Percentiles rank a stretch among this genome's conserved stretches.
phyloP scores from a whole-genome alignment of 1,140 invertebrate species.

The Trichogramma pretiosum region DNA sequence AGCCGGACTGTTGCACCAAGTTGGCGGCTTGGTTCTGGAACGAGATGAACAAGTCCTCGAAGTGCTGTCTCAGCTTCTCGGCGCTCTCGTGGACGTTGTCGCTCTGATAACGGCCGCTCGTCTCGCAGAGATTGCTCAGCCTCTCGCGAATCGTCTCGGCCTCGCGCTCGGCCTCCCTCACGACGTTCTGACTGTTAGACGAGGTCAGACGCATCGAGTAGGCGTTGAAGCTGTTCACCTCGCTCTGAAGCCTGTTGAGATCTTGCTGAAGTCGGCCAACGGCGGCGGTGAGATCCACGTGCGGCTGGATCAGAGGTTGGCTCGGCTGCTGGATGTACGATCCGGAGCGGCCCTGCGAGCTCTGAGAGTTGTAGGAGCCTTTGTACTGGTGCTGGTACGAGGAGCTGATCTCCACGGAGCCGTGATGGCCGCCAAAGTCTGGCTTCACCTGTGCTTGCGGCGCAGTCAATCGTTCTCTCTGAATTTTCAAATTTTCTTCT shows the following conservation, averaged over 20 bases:
- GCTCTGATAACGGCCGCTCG: slow-evolving; percentile 6
- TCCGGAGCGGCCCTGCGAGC: neutral
- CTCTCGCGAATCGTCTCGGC: neutral
- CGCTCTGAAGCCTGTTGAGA: slow-evolving; percentile 6
- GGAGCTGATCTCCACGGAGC: neutral
- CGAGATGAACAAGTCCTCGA: neutral
- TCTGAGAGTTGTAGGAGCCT: neutral
- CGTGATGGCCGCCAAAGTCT: neutral
- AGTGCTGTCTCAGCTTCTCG: neutral
- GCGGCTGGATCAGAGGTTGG: neutral
- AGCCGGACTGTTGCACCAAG: neutral
- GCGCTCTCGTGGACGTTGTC: neutral
- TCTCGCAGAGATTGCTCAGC: slow-evolving; percentile 7
- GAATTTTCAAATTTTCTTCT: neutral
- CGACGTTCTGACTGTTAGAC: neutral
- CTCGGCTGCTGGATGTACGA: neutral
- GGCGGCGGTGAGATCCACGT: slow-evolving; percentile 9
- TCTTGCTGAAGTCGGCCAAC: slow-evolving; percentile 6
- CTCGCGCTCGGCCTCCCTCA: neutral
- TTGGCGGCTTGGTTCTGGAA: slow-evolving; percentile 7
- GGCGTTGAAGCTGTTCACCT: slow-evolving; percentile 8
- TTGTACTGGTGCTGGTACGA: neutral
- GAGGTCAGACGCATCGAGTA: slow-evolving; percentile 9
- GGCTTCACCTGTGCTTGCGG: too few species aligned
- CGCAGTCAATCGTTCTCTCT: neutral